These are phyloP conservation scores for Thyatira batis DNA, from an alignment of 2,888 invertebrate species.

Conservation along the genomic window DNA sequence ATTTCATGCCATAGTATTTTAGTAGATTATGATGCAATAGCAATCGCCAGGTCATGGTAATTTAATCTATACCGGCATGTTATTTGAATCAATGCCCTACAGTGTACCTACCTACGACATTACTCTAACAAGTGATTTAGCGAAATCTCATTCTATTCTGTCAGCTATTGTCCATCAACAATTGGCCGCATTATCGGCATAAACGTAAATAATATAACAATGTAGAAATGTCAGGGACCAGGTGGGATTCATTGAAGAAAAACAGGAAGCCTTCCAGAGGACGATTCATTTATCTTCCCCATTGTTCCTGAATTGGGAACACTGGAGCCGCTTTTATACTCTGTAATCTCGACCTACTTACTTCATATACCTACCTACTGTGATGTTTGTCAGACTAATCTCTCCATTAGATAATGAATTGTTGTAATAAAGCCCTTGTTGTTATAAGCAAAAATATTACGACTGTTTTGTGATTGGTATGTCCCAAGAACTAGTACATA, in stretches of 20 bases:
- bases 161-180: constrained; percentile 23
- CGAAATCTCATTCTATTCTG: constrained; percentile 19
- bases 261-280: constrained; percentile 32
- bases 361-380: constrained; percentile 28
- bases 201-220: constrained; percentile 32
- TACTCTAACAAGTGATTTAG: no score
- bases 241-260: constrained; percentile 48
- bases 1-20: no score
- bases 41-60: no score
- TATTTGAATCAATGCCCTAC: no score
- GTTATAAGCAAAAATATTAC: constrained; percentile 8
- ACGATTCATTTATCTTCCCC: constrained; percentile 53
- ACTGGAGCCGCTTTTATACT: constrained; percentile 38
- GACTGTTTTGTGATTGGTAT: not conserved
- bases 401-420: constrained; percentile 25
- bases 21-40: no score
- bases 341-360: constrained; percentile 47
- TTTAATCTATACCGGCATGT: no score
- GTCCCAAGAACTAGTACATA: not conserved
- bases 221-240: constrained; percentile 27
- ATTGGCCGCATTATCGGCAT: constrained; percentile 33
- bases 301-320: constrained; percentile 48
- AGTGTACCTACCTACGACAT: no score
- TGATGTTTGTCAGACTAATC: constrained; percentile 32
- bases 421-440: constrained; percentile 16